A percentile compares a stretch with the other conserved stretches of the same genome.
These are phyloP conservation scores for Eulithis testata DNA, from an alignment of 2,888 invertebrate species.

Conservation along the genomic window DNA sequence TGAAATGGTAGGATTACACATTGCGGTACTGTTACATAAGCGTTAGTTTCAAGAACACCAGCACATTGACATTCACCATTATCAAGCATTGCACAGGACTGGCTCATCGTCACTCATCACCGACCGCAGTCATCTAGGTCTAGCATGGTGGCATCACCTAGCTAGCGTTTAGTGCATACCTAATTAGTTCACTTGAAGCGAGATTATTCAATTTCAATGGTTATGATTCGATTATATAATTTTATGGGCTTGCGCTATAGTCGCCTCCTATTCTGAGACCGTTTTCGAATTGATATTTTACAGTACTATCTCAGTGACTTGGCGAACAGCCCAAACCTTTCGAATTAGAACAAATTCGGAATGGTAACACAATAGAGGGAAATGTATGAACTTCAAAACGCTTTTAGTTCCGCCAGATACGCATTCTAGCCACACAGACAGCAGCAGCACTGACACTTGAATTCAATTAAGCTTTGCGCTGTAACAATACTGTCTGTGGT, in stretches of 20 bases:
- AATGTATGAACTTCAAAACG: conserved; percentile 59
- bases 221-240: conserved; percentile 57
- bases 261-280: conserved; percentile 73
- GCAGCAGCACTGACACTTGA: conserved; percentile 68
- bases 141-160: conserved; percentile 81
- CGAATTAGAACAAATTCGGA: conserved; percentile 56
- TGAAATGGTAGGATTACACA: conserved; percentile 39
- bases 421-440: conserved; percentile 73
- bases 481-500: conserved; percentile 41
- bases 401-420: conserved; percentile 76
- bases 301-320: conserved; percentile 27
- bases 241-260: conserved; percentile 64
- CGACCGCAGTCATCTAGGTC: conserved; percentile 75
- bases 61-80: conserved; percentile 75
- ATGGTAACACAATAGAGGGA: conserved; percentile 73
- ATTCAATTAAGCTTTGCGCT: conserved; percentile 64
- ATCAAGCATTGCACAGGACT: conserved; percentile 81
- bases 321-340: conserved; percentile 29
- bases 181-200: conserved; percentile 54
- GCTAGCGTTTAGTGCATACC: conserved; percentile 75
- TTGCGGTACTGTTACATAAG: conserved; percentile 42
- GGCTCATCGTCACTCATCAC: conserved; percentile 75
- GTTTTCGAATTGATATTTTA: conserved; percentile 61
- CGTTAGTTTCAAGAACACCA: conserved; percentile 63
- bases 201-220: conserved; percentile 51